phyloP scores from a whole-genome alignment of 2,797 vertebrate species.

The Cossypha caffra region DNA sequence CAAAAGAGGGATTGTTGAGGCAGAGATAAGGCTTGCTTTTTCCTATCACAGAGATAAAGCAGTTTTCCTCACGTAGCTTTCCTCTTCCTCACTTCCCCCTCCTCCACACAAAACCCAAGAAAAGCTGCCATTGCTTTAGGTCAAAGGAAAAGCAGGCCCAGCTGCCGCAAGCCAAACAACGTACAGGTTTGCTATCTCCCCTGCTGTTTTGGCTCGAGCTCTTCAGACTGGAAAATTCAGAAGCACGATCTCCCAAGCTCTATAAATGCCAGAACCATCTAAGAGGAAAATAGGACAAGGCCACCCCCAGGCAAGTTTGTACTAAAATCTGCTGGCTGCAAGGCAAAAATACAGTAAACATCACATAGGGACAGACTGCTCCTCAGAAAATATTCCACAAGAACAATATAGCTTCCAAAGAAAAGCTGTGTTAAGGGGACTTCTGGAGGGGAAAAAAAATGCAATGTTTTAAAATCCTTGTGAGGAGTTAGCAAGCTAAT shows the following conservation, averaged over 20 bases:
- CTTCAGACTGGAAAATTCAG: conserved; percentile 73
- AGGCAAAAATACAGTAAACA: conserved; percentile 67
- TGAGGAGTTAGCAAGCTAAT: conserved; percentile 33
- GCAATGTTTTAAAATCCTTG: conserved; percentile 41
- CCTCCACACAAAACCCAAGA: conserved; percentile 14
- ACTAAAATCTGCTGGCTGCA: conserved; percentile 69
- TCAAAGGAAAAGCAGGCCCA: conserved; percentile 74
- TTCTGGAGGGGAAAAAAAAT: neutral
- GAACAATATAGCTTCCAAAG: conserved; percentile 47
- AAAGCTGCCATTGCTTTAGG: conserved; percentile 62
- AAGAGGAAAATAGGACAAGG: conserved; percentile 74
- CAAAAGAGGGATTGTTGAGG: neutral
- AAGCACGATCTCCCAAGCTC: conserved; percentile 70
- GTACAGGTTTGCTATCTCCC: conserved; percentile 69
- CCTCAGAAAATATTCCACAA: conserved; percentile 51
- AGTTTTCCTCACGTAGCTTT: neutral
- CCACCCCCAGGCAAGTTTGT: conserved; percentile 69
- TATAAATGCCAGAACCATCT: conserved; percentile 73
- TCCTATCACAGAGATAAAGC: neutral
- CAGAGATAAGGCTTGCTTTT: neutral
- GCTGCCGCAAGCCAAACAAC: conserved; percentile 65
- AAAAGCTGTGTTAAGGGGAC: neutral
- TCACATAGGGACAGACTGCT: conserved; percentile 60
- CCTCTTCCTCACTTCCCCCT: neutral
- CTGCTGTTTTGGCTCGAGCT: conserved; percentile 70